Base-by-base conservation (phyloP, 2,888 invertebrate genomes). In the Nephrotoma flavescens region DNA sequence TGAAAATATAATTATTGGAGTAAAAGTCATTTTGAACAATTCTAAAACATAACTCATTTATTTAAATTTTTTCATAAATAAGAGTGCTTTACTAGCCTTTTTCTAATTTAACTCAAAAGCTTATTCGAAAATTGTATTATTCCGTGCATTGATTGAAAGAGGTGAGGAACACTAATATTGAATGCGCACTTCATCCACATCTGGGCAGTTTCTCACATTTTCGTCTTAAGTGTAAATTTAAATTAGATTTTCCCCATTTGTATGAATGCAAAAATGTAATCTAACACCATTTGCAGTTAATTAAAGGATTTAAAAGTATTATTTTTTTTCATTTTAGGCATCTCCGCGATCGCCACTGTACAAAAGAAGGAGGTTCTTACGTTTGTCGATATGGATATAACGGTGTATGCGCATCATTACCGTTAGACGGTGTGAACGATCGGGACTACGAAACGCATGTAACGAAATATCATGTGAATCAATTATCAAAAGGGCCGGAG, bases 331-430 rank as follows among this genome's bases (percentile, higher is more conserved):
- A 6, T 71, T 93, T 87, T 91, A 96, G 96, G 89, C 97, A 97
- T 91, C 92, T 97, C 88, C 93, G 96, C 89, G 95, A 95, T 87
- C 94, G 94, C 87, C 97, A 97, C 90, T 96, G 96, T 90, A 94
- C 95, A 41, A 95, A 94, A 89, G 97, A 97, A 92, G 97, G 97
- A 87, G 96, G 97, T 42, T 96, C 97, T 19, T 96, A 94, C 90
- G 95, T 97, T 12, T 97, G 97, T 90, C 95, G 95, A 89, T 98
- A 97, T 93, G 97, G 97, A 83, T 95, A 95, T 90, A 97, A 97
- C 92, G 95, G 95, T 87, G 96, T 97, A 85, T 98, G 97, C 91
- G 95, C 95, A 86, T 96, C 96, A 87, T 92, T 97, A 88, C 97
- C 97, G n/a, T 93, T 97, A 89, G 97, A 97, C 90, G 97, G 97